Evolutionary conservation across 2,888 invertebrate species (phyloP).

Genomic region (Cylindroiulus punctatus): DNA sequence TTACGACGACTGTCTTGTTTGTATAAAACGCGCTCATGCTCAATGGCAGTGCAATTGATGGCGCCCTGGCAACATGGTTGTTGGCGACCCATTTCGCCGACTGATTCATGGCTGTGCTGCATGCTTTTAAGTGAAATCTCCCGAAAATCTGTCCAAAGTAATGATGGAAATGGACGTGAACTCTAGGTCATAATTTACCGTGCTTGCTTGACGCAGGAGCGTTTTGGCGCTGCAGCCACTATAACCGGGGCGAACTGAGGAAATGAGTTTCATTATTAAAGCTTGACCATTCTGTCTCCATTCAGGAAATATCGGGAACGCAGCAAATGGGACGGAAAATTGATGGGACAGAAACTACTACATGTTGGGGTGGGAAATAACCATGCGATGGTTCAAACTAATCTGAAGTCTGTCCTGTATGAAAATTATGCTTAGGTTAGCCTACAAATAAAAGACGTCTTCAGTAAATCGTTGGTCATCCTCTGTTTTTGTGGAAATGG

Average conservation of each 20-base stretch:
- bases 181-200: not conserved
- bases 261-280: constrained; percentile 18
- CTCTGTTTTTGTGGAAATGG: too few relatives aligned
- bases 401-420: not conserved
- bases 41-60: not conserved
- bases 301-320: constrained; percentile 6
- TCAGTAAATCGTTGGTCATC: too few relatives aligned
- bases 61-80: not conserved
- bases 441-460: too few relatives aligned
- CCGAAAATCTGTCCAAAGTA: constrained; percentile 9
- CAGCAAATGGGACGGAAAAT: not conserved
- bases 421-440: not conserved
- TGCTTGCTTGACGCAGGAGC: too few relatives aligned
- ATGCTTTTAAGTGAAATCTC: not conserved
- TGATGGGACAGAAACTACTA: not conserved
- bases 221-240: not conserved
- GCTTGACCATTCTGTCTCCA: not conserved
- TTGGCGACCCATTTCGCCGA: not conserved
- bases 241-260: not conserved
- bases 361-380: constrained; percentile 2
- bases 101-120: not conserved
- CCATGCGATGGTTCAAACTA: not conserved
- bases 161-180: constrained; percentile 18
- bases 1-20: not conserved
- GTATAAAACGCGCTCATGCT: not conserved